Base-by-base conservation (phyloP, 2,797 vertebrate genomes). In the Oreochromis grahami region DNA sequence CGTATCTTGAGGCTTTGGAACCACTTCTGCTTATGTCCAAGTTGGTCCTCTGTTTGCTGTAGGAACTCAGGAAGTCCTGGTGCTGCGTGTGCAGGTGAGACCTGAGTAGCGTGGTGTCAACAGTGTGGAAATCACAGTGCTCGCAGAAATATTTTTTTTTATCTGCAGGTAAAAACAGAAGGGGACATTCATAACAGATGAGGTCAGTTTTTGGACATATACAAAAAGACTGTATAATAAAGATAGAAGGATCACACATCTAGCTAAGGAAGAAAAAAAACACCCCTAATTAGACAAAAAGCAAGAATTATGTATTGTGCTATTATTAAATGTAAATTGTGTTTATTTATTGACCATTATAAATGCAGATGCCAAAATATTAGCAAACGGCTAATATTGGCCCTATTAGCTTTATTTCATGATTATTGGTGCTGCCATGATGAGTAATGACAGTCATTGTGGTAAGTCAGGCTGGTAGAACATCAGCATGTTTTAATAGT, bases 101-200 rank as follows among this genome's bases (percentile, higher is more conserved):
- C 77, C 95, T 94, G 90, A 95, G 89, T 48, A 96, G 79, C 0
- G 94, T 93, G 32, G 89, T 85, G 78, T 97, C 95, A 3, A 94
- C 94, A 81, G 96, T 94, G 15, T 96, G 91, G 91, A 97, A 98
- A 93, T 95, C 96, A 96, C 97, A 96, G 94, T 93, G 96, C 79
- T 96, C 91, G n/a, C 96, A 97, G 89, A 90, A 88, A 92, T 92
- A 96, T 68, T 95, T 87, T 91, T 97, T 97, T 93, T 95, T 95
- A 95, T 97, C 98, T 99, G 93, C 63, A 89, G 79, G 78, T 87
- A 15, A 26, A 50, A 92, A 53, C 32, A 91, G 2, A 89, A 70
- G 26, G 34, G 7, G 5, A 63, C 2, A 41, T 10, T 51, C 17
- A 51, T 51, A 74, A 19, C 43, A 32, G 15, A 74, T 12, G 48